These are phyloP conservation scores for Limosa lapponica DNA, from an alignment of 2,797 vertebrate species.

Conservation along the genomic window DNA sequence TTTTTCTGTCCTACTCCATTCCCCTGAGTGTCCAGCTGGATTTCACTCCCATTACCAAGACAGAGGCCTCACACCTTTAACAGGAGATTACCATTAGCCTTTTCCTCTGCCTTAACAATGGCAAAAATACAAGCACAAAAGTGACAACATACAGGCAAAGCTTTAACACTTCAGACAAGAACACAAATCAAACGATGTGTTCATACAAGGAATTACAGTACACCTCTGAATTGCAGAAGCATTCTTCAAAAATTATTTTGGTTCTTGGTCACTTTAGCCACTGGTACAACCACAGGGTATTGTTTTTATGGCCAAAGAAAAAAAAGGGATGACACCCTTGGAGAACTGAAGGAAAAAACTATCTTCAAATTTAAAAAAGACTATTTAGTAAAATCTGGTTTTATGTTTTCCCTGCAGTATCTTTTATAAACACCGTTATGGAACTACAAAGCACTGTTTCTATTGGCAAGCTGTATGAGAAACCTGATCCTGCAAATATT, in stretches of 20 bases:
- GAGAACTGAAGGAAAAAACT: neutral
- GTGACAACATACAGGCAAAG: constrained; percentile 17
- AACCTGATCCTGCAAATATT: constrained; percentile 7
- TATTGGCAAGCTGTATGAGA: neutral
- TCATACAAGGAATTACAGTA: constrained; percentile 11
- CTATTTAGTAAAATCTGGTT: neutral
- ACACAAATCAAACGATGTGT: neutral
- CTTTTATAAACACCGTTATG: neutral
- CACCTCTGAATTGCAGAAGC: neutral
- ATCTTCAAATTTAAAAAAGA: neutral
- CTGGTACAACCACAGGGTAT: neutral
- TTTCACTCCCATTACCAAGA: constrained; percentile 27
- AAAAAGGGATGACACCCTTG: neutral
- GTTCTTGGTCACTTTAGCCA: neutral
- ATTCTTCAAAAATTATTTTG: neutral
- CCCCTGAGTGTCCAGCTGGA: neutral
- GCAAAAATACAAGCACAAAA: constrained; percentile 11
- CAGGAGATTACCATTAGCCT: constrained; percentile 15
- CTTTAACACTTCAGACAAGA: constrained; percentile 22
- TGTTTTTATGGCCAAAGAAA: neutral
- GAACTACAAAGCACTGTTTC: neutral
- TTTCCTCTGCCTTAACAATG: constrained; percentile 49
- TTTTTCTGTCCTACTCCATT: neutral
- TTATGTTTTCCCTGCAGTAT: neutral
- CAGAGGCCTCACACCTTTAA: neutral